Base-by-base conservation (phyloP, 53 echinoderm and acorn worm species). In the Paracentrotus lividus region DNA sequence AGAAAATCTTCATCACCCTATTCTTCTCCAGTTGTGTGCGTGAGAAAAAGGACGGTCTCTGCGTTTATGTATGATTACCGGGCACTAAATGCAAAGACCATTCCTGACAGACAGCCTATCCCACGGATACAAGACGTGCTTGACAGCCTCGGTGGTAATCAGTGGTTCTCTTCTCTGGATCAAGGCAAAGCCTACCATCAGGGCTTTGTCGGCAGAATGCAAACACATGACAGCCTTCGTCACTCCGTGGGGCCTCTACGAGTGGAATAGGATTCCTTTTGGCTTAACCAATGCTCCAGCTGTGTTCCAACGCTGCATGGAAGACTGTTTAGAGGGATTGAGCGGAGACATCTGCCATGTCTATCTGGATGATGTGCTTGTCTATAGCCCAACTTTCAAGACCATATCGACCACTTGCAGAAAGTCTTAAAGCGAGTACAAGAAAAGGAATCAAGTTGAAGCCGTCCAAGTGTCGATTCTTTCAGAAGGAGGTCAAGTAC, bases 1-100 rank as follows among this genome's bases (percentile, higher is more conserved):
- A 54, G 24, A 8, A 96, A 93, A 52, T 95, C 96, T 14, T 56
- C 89, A 24, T 95, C 95, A 8, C 93, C 96, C 0, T 94, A 95
- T 36, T 94, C 96, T 23, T 95, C 96, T 20, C 95, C 95, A 31
- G 56, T 95, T 0, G 97, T 97, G 31, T 97, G 97, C 88, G 96
- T 96, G 8, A 49, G 96, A 34, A 96, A 97, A 58, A 94, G 94
- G 45, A 96, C 95, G 85, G 96, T 95, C 27, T 54, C 72, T 24
- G 77, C 95, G 9, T 66, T 94, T 27, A 68, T 97, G 24, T 96
- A 96, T 47, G 96, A 97, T 42, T 97, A 96, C 68, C 54, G 97
- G 10, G 94, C 86, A 24, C 77, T 96, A 2, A 96, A 96, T 53
- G 47, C 43, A 0, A 97, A 96, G 84, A 97, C 96, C 6, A 67